Evolutionary conservation across 2,888 invertebrate species (phyloP).

Genomic region (Brachyopa scutellaris): DNA sequence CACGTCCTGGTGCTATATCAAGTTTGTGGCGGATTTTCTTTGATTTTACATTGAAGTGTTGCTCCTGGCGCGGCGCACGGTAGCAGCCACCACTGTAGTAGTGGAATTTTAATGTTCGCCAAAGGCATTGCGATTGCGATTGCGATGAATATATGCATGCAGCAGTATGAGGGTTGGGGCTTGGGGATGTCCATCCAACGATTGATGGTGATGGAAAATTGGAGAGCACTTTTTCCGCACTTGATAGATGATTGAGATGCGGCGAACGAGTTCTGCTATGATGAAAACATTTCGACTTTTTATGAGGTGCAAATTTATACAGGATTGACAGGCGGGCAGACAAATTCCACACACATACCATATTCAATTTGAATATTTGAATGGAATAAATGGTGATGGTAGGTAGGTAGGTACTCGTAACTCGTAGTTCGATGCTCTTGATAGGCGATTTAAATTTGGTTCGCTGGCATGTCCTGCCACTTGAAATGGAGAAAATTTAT

Average conservation of each 20-base stretch:
- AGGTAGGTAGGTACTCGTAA: no score
- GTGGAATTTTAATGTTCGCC: constrained; percentile 55
- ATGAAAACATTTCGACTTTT: constrained; percentile 68
- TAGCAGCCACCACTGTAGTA: neutral
- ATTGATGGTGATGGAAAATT: constrained; percentile 62
- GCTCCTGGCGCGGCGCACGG: neutral
- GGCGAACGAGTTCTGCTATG: constrained; percentile 54
- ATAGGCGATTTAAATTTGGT: constrained; percentile 50
- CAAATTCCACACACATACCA: constrained; percentile 46
- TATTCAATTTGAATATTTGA: constrained; percentile 65
- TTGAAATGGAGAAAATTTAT: neutral
- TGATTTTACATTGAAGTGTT: constrained; percentile 54
- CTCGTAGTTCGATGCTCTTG: constrained; percentile 21
- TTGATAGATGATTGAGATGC: constrained; percentile 66
- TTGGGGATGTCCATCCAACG: constrained; percentile 26
- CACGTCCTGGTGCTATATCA: constrained; percentile 58
- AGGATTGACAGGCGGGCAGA: constrained; percentile 47
- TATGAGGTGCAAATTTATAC: constrained; percentile 71
- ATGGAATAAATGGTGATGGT: neutral
- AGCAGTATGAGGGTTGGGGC: constrained; percentile 7
- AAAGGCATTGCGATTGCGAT: constrained; percentile 15
- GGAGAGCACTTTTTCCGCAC: constrained; percentile 56
- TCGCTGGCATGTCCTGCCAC: constrained; percentile 1
- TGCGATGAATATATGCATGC: constrained; percentile 62
- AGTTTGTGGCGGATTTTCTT: constrained; percentile 61